Evolutionary conservation across 2,797 vertebrate species (phyloP).

Genomic region (Pipistrellus pygmaeus): DNA sequence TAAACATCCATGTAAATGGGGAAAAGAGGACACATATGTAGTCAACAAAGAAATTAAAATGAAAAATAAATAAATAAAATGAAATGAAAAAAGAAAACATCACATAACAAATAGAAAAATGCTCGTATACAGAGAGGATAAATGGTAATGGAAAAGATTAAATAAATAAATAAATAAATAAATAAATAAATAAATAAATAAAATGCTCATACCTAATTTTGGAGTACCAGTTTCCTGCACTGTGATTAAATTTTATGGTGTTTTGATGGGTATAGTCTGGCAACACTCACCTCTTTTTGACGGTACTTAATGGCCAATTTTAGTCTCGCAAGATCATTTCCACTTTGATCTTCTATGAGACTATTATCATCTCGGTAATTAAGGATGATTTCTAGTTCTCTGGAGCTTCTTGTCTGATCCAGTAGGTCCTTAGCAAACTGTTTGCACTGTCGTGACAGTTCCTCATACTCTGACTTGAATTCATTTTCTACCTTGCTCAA

Average conservation of each 20-base stretch:
- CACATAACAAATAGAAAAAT: neutral
- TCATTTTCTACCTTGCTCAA: conserved; percentile 98
- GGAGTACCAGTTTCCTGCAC: conserved; percentile 57
- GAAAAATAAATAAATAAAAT: no score
- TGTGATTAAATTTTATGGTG: neutral
- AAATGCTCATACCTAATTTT: neutral
- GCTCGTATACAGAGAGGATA: neutral
- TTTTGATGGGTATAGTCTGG: conserved; percentile 68
- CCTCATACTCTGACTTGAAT: conserved; percentile 98
- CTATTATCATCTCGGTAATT: conserved; percentile 96
- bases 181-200: no score
- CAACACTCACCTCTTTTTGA: conserved; percentile 96
- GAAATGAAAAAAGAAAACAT: no score
- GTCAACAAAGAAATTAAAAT: no score
- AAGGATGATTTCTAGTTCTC: conserved; percentile 96
- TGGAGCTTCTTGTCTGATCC: conserved; percentile 98
- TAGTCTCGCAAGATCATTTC: conserved; percentile 95
- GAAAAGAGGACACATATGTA: no score
- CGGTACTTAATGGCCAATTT: conserved; percentile 98
- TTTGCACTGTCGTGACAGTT: conserved; percentile 94
- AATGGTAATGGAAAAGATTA: neutral
- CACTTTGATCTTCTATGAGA: conserved; percentile 93
- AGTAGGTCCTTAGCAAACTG: conserved; percentile 97
- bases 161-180: no score
- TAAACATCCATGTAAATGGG: neutral